Conservation (phyloP, 1,140 invertebrate genomes). For the Bombus superbus region DNA sequence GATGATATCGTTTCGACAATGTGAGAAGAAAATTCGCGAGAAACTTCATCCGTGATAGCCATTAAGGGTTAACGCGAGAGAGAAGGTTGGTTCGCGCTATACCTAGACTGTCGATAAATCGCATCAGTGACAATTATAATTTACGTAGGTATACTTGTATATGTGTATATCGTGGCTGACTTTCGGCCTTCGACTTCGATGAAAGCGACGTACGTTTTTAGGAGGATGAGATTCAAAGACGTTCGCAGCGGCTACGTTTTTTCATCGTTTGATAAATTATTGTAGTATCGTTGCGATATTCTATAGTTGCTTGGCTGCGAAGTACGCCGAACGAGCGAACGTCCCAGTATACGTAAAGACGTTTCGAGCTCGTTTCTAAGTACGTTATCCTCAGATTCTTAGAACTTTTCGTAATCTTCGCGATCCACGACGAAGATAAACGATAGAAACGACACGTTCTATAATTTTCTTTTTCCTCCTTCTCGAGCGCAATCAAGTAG, state of each 20-base stretch:
- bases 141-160: neutral
- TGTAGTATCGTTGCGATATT: conserved; percentile 52
- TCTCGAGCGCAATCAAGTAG: neutral
- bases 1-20: neutral
- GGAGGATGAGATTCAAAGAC: conserved; percentile 2
- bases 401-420: conserved; percentile 10
- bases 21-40: neutral
- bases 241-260: conserved; percentile 3
- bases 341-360: neutral
- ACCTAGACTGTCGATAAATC: neutral
- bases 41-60: neutral
- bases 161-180: conserved; percentile 30
- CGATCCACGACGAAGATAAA: neutral
- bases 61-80: neutral
- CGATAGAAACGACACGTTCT: conserved; percentile 1
- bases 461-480: neutral
- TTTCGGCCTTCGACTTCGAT: conserved; percentile 1
- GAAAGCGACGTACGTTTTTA: neutral
- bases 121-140: neutral
- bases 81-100: neutral
- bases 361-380: neutral
- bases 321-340: neutral
- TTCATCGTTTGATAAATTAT: conserved; percentile 39
- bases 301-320: conserved; percentile 44
- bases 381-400: neutral